Base-by-base conservation (phyloP, 2,888 invertebrate genomes). In the Platerodrilus igneus region DNA sequence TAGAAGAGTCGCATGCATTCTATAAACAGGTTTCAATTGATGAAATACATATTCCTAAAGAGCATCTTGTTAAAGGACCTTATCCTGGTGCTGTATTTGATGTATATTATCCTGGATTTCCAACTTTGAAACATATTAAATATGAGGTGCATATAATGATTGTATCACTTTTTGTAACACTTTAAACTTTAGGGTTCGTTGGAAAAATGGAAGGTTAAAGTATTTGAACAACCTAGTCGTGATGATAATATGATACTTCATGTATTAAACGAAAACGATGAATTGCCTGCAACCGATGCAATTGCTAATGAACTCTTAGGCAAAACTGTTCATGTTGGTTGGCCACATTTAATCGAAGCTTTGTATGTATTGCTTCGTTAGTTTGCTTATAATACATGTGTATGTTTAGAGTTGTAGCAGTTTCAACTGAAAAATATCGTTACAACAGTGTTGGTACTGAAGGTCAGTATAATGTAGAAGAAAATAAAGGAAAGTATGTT, bases 321-420 rank as follows among this genome's bases (percentile, higher is more conserved):
- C 0, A 79, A 82, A 61, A 70, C 74, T 26, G 76, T 94, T 2
- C 87, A 81, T 72, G 87, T 91, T 3, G 81, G 81, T 3, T 97
- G 95, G 95, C 97, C 97, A 0, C 91, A 95, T 70, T 75, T 97
- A 35, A 74, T 78, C n/a, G 86, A 88, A 66, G 90, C 89, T 9
- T 79, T 77, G 79, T 82, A 66, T 69, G 76, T 69, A 32, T 10
- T 27, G 34, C 27, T 20, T 40, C 21, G n/a, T 30, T 23, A 21
- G 17, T 27, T 10, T 23, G 11, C 4, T 16, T 17, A 33, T 28
- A 1, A 10, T 23, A 17, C 3, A 28, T 8, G 19, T 30, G 33
- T 39, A 13, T 41, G 56, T 64, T 20, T 52, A 78, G 78, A 57
- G 82, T 86, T 2, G 64, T 79, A 25, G 73, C 76, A 2, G 75